Conservation (phyloP, 2,797 vertebrate species). For the Rhincodon typus region DNA sequence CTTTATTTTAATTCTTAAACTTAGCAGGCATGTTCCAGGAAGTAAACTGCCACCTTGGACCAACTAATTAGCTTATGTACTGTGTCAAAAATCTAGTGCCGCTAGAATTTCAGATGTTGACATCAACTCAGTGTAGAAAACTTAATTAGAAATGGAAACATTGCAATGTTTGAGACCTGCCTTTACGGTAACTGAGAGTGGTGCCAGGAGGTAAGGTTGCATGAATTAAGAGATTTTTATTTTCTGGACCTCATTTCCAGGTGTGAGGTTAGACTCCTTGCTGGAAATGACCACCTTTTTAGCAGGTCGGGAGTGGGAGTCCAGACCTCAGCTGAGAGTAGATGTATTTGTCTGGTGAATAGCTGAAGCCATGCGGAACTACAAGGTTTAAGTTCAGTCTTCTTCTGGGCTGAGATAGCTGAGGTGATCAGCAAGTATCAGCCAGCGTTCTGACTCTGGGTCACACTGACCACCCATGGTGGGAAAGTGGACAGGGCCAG, state of each 20-base stretch:
- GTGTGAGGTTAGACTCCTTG: not conserved
- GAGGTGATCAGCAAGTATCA: not conserved
- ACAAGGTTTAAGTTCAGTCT: not conserved
- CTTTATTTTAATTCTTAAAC: not conserved
- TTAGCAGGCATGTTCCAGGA: not conserved
- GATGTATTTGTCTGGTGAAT: not conserved
- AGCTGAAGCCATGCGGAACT: not conserved
- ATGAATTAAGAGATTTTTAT: not conserved
- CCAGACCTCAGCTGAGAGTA: not conserved
- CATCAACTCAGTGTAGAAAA: not conserved
- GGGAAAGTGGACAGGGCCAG: not conserved
- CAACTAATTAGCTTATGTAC: not conserved
- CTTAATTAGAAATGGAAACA: not conserved
- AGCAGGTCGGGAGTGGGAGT: not conserved
- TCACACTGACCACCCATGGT: not conserved
- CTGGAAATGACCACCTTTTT: not conserved
- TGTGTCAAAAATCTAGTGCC: not conserved
- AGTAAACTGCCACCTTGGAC: not conserved
- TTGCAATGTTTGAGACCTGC: not conserved
- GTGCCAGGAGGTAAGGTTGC: accelerated
- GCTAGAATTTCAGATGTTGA: not conserved
- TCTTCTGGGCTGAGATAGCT: not conserved
- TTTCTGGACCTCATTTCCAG: not conserved
- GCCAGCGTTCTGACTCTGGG: not conserved
- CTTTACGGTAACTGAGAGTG: not conserved